Evolutionary conservation across 2,797 vertebrate species (phyloP), one percentile per base, ranked within the genome.

Genomic region (Sciurus carolinensis): DNA sequence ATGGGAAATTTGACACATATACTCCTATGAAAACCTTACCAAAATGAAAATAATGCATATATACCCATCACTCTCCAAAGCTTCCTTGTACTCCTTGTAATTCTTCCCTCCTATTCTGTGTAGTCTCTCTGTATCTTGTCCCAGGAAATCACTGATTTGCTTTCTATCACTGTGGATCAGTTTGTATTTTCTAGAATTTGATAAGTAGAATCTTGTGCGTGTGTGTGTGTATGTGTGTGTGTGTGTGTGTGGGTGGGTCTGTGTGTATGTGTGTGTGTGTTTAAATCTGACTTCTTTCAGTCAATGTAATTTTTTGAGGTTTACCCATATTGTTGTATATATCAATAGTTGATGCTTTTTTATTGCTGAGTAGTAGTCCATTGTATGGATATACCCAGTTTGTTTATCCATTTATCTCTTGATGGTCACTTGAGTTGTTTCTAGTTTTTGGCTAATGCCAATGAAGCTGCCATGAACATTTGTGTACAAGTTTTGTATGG

Each of bases 181-280:
- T 88, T 80, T 87, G 6, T 73, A 66, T 66, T 93, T 87, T 73
- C 44, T 87, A 72, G 17, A 79, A 14, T 79, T 76, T 95, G 93
- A 1, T 92, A 67, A 67, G 15, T 73, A 71, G 28, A 69, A 39
- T 95, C 22, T 57, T 72, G 50, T 4, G 33, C 33, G 33, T 67
- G 33, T n/a, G 1, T 93, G 42, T 11, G 44, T 44, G 44, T 69
- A 87, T 81, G 77, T 87, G 73, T 36, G 36, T 36, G 36, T 36
- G 36, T 36, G 36, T 36, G 36, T 36, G 36, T 36, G 36, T n/a
- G n/a, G n/a, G n/a, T n/a, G n/a, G n/a, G n/a, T 36, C 36, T 36
- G 36, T 72, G 59, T 4, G 33, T 13, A 33, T 67, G 33, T n/a
- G 1, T 93, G 42, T 28, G 24, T 26, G 6, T 57, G 18, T 62